Percentiles rank a stretch among this genome's conserved stretches.
phyloP scores from a whole-genome alignment of 2,888 invertebrate species.

The Leptopilina myrica region DNA sequence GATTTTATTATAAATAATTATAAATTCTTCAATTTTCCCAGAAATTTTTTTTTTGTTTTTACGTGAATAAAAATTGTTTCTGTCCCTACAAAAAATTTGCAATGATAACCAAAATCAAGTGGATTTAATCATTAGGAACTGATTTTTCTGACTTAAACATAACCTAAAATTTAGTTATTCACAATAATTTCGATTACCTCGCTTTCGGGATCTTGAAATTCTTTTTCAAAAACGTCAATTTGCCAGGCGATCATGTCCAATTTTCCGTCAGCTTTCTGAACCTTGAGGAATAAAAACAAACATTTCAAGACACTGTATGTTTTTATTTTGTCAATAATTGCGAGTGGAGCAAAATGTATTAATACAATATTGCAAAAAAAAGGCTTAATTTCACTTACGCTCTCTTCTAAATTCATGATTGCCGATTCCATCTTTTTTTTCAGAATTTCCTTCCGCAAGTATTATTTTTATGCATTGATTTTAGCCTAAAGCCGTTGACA shows the following conservation, averaged over 20 bases:
- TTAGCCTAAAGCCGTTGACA: conserved; percentile 44
- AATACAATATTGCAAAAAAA: neutral
- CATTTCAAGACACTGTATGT: neutral
- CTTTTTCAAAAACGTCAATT: conserved; percentile 84
- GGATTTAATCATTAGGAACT: too few relatives aligned
- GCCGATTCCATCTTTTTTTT: conserved; percentile 68
- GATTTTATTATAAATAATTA: too few relatives aligned
- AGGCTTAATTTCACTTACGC: conserved; percentile 62
- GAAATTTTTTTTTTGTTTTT: neutral
- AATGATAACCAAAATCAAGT: too few relatives aligned
- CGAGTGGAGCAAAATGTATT: neutral
- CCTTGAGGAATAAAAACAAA: conserved; percentile 77
- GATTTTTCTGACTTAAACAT: too few relatives aligned
- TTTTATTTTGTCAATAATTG: too few relatives aligned
- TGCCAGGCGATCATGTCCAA: conserved; percentile 86
- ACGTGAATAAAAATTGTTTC: too few relatives aligned
- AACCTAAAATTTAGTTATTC: too few relatives aligned
- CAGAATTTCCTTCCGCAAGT: conserved; percentile 42
- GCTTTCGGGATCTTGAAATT: conserved; percentile 79
- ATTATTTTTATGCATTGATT: conserved; percentile 53
- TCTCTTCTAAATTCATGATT: conserved; percentile 70
- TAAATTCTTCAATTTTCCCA: neutral
- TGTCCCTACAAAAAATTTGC: too few relatives aligned
- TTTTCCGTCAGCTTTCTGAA: conserved; percentile 85
- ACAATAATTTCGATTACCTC: conserved; percentile 69